Conservation (phyloP, 2,113 vertebrate genomes). For the Mellivora capensis region DNA sequence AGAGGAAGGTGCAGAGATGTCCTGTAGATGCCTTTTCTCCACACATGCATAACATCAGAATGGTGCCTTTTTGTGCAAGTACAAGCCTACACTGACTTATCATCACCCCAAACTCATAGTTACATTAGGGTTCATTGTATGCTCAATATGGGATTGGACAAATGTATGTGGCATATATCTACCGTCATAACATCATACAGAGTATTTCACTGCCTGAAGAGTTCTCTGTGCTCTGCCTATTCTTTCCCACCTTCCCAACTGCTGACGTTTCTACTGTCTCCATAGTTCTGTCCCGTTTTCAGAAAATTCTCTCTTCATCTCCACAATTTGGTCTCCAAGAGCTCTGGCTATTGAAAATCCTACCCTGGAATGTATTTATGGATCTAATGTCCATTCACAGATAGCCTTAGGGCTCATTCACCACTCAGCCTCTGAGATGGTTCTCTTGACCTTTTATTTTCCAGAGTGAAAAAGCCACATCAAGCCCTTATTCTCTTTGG, state of each 20-base stretch:
- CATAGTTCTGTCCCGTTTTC: neutral
- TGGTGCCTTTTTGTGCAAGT: neutral
- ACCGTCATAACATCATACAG: neutral
- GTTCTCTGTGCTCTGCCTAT: neutral
- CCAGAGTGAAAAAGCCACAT: neutral
- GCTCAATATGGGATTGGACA: neutral
- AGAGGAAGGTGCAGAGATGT: neutral
- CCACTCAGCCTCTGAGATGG: neutral
- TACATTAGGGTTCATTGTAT: neutral
- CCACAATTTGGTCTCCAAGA: neutral
- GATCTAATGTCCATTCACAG: neutral
- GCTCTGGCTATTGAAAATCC: neutral
- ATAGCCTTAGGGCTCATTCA: neutral
- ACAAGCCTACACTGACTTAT: neutral
- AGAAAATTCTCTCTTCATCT: neutral
- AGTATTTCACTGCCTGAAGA: neutral
- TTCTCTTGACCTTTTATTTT: neutral
- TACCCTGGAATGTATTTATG: neutral
- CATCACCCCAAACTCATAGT: neutral
- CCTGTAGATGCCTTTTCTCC: accelerated
- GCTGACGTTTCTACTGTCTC: neutral
- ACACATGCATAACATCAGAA: neutral
- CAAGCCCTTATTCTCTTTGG: neutral
- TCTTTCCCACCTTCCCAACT: neutral
- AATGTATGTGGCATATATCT: neutral